These are phyloP conservation scores for Hydropsyche betteni DNA, from an alignment of 2,888 invertebrate species.

Conservation along the genomic window DNA sequence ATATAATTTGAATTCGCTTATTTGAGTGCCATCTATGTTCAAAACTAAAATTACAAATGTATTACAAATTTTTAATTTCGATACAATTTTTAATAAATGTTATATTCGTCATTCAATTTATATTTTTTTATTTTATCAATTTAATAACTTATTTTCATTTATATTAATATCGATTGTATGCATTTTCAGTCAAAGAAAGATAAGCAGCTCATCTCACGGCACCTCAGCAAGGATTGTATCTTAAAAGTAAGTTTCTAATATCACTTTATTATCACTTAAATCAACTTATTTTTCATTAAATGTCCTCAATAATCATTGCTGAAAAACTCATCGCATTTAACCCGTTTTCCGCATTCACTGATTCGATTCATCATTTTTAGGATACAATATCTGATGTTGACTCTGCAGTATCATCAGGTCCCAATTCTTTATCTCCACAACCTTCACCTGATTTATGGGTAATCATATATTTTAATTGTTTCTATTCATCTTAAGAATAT, in stretches of 20 bases:
- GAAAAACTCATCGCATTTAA: background rate
- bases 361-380: slow-evolving; percentile 40
- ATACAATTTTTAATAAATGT: no score
- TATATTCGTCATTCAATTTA: no score
- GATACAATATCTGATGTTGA: slow-evolving; percentile 68
- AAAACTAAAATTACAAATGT: no score
- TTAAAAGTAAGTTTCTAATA: slow-evolving; percentile 29
- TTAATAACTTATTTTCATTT: background rate
- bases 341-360: slow-evolving; percentile 2
- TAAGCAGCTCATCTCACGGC: slow-evolving; percentile 42
- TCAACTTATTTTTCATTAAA: slow-evolving; percentile 1
- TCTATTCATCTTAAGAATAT: background rate
- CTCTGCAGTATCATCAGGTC: slow-evolving; percentile 75
- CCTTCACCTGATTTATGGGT: slow-evolving; percentile 69
- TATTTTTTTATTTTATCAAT: no score
- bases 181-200: slow-evolving; percentile 45
- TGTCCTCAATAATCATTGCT: background rate
- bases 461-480: slow-evolving; percentile 54
- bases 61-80: no score
- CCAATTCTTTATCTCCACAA: slow-evolving; percentile 75
- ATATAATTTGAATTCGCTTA: no score
- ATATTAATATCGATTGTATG: background rate
- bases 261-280: background rate
- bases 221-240: slow-evolving; percentile 39
- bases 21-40: no score